Percentiles rank a stretch among this genome's conserved stretches.
These are phyloP conservation scores for Lochmaea crataegi DNA, from an alignment of 2,888 invertebrate genomes.

Conservation along the genomic window DNA sequence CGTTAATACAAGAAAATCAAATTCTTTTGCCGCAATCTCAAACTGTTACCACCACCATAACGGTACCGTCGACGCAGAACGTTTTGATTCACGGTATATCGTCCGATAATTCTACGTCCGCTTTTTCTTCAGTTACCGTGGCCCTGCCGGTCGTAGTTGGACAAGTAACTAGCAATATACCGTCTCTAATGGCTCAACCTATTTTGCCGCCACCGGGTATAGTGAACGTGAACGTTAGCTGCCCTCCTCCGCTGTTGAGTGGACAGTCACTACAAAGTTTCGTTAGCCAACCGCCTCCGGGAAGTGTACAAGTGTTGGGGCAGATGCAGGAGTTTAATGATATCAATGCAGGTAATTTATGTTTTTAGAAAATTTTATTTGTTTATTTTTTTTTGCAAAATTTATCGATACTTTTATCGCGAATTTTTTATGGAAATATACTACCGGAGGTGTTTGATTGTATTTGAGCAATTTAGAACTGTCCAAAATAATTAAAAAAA, in stretches of 20 bases:
- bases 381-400: background rate
- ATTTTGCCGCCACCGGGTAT: conserved; percentile 62
- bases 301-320: conserved; percentile 51
- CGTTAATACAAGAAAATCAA: conserved; percentile 55
- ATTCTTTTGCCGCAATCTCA: conserved; percentile 34
- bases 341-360: conserved; percentile 60
- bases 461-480: background rate
- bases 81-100: conserved; percentile 55
- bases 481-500: no score
- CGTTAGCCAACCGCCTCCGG: conserved; percentile 61
- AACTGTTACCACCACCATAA: conserved; percentile 36
- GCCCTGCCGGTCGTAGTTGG: conserved; percentile 52
- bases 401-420: background rate
- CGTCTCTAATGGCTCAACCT: conserved; percentile 63
- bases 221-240: conserved; percentile 50
- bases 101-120: conserved; percentile 43
- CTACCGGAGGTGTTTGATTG: background rate
- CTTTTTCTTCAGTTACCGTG: conserved; percentile 52
- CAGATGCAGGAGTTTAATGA: conserved; percentile 53
- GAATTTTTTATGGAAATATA: background rate
- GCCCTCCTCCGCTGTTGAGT: conserved; percentile 45
- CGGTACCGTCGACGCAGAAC: conserved; percentile 49
- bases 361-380: background rate
- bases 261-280: conserved; percentile 56
- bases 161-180: conserved; percentile 55